These are phyloP conservation scores for Odontophorus gujanensis DNA, from an alignment of 2,113 vertebrate genomes.

Conservation along the genomic window DNA sequence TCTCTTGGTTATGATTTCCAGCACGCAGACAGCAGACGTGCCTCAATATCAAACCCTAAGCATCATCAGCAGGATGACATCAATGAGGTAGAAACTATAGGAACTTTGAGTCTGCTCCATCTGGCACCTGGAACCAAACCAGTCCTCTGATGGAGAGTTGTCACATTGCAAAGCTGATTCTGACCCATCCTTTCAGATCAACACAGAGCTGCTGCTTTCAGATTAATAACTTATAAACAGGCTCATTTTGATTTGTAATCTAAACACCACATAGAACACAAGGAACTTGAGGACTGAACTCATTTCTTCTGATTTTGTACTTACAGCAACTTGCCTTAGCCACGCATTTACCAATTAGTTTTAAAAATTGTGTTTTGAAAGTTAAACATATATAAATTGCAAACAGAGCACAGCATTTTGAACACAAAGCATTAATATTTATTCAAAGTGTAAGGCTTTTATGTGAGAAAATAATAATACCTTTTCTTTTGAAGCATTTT, in stretches of 20 bases:
- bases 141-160: conserved; percentile 20
- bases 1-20: fast-evolving
- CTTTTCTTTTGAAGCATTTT: conserved; percentile 13
- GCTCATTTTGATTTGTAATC: conserved; percentile 3
- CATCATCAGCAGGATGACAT: conserved; percentile 3
- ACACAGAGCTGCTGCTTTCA: fast-evolving
- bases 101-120: conserved; percentile 13
- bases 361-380: not conserved
- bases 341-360: not conserved
- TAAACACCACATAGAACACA: not conserved
- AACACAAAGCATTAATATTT: conserved; percentile 22
- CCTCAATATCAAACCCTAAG: not conserved
- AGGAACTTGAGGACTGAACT: not conserved
- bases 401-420: not conserved
- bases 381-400: conserved; percentile 1
- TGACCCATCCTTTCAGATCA: conserved; percentile 31
- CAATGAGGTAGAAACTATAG: not conserved
- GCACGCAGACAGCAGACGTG: not conserved
- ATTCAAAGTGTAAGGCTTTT: conserved; percentile 32
- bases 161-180: conserved; percentile 1
- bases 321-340: not conserved
- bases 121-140: conserved; percentile 43
- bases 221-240: conserved; percentile 36
- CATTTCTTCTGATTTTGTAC: not conserved
- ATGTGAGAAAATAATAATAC: not conserved